Conservation (phyloP, 2,113 vertebrate species). For the Chamaea fasciata region DNA sequence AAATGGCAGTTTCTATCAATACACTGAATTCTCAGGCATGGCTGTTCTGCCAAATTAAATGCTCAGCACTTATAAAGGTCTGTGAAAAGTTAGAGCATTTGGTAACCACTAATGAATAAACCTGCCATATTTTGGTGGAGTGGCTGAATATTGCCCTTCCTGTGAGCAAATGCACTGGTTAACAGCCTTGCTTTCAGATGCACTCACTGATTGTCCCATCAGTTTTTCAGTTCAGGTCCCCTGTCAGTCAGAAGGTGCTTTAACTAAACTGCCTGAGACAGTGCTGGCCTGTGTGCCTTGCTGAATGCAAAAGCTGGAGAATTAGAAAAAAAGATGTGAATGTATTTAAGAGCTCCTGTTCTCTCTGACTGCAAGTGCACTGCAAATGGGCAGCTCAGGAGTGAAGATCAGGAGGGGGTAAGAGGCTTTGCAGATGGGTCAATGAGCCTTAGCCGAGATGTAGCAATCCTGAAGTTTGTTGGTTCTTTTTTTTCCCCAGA, state of each 20-base stretch:
- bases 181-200: not conserved
- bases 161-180: not conserved
- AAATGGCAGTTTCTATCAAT: not conserved
- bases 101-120: constrained; percentile 22
- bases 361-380: not conserved
- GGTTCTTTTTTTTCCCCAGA: not conserved
- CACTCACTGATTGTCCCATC: not conserved
- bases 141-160: not conserved
- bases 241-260: not conserved
- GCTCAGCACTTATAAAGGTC: not conserved
- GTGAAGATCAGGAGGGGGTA: not conserved
- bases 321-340: not conserved
- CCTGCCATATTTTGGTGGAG: not conserved
- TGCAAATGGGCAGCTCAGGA: not conserved
- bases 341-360: not conserved
- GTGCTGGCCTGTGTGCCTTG: not conserved
- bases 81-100: constrained; percentile 8
- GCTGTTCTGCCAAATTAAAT: constrained; percentile 14
- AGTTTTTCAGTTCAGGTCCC: not conserved
- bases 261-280: not conserved
- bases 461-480: not conserved
- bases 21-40: constrained; percentile 11
- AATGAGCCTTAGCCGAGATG: not conserved
- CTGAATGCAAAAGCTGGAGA: not conserved
- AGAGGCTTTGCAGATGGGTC: not conserved